phyloP scores from a whole-genome alignment of 2,797 vertebrate species.

The Lagorchestes hirsutus region DNA sequence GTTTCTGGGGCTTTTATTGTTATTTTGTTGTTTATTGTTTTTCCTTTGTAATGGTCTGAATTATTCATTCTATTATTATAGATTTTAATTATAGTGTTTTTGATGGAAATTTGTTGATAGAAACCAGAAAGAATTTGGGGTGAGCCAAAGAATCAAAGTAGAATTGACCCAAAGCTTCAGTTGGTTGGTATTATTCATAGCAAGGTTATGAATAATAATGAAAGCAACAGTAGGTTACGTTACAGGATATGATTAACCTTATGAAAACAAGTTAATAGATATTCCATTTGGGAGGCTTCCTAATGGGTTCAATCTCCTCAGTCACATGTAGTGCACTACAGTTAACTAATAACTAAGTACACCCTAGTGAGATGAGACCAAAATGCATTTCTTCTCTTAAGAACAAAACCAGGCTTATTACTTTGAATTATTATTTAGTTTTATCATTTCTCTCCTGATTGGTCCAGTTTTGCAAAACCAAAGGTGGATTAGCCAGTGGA shows the following conservation, averaged over 20 bases:
- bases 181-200: neutral
- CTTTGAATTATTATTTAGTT: neutral
- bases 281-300: neutral
- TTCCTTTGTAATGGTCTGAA: neutral
- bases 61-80: neutral
- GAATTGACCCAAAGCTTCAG: neutral
- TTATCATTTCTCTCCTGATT: neutral
- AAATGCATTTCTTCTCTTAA: neutral
- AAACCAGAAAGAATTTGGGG: neutral
- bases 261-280: slow-evolving; percentile 12
- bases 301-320: neutral
- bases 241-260: neutral
- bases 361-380: neutral
- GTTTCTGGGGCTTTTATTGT: neutral
- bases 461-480: neutral
- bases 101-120: neutral
- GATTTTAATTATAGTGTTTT: neutral
- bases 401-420: neutral
- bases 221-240: neutral
- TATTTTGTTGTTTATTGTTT: neutral
- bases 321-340: neutral
- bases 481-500: neutral
- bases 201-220: neutral
- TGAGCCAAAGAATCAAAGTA: neutral
- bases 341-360: neutral